Conservation (phyloP, 1,140 invertebrate species). For the Plodia interpunctella region DNA sequence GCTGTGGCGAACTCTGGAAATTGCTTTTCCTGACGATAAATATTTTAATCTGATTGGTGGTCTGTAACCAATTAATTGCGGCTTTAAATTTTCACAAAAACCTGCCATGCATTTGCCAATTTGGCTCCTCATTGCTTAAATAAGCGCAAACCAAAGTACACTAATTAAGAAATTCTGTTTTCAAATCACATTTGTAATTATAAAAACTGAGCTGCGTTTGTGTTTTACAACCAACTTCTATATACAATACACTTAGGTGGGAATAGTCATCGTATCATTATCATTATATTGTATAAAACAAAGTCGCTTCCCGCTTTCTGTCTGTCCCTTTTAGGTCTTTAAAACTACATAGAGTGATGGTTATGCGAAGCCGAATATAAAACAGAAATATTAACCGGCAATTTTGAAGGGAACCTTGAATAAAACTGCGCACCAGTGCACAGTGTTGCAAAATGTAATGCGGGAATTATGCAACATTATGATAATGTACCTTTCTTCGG, state of each 20-base stretch:
- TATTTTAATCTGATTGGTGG: slow-evolving; percentile 64
- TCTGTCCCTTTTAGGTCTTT: too few relatives aligned
- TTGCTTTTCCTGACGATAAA: slow-evolving; percentile 62
- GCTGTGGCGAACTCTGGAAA: slow-evolving; percentile 53
- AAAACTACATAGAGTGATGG: too few relatives aligned
- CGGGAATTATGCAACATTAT: slow-evolving; percentile 1
- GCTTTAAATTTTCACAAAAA: slow-evolving; percentile 39
- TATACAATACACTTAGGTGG: too few relatives aligned
- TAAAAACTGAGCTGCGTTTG: background rate
- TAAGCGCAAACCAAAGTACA: background rate
- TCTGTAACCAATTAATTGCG: slow-evolving; percentile 58
- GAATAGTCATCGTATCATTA: too few relatives aligned
- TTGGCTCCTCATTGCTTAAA: background rate
- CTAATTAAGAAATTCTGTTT: background rate
- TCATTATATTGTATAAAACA: too few relatives aligned
- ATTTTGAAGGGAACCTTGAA: slow-evolving; percentile 2
- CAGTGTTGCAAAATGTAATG: slow-evolving; percentile 1
- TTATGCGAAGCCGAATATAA: too few relatives aligned
- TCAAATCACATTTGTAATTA: background rate
- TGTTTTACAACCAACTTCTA: too few relatives aligned
- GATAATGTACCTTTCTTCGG: background rate
- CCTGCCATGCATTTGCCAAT: slow-evolving; percentile 5
- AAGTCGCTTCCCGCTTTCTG: too few relatives aligned
- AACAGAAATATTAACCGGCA: background rate
- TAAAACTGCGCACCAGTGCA: background rate